Evolutionary conservation across 2,888 invertebrate species (phyloP).

Genomic region (Chloroclystis v-ata): DNA sequence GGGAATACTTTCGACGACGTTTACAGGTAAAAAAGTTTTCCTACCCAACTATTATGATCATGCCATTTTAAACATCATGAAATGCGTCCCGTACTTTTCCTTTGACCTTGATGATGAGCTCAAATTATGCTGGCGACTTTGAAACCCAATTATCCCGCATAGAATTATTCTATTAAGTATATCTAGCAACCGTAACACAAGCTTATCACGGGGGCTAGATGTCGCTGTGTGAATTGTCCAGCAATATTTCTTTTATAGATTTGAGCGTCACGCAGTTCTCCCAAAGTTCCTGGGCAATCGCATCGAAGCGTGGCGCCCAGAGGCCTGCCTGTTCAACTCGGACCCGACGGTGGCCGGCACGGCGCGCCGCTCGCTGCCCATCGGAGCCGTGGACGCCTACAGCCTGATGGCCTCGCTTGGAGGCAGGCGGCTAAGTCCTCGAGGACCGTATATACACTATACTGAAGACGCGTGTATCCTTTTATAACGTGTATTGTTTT

Average conservation of each 20-base stretch:
- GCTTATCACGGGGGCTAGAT: no score
- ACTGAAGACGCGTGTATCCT: conserved; percentile 98
- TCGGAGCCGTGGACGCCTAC: conserved; percentile 88
- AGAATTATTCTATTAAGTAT: no score
- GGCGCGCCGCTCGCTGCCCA: conserved; percentile 89
- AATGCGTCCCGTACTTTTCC: not conserved
- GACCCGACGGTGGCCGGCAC: conserved; percentile 92
- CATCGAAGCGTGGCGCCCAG: conserved; percentile 91
- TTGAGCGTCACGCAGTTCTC: conserved; percentile 95
- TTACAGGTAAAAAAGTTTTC: conserved; percentile 74
- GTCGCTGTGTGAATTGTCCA: no score
- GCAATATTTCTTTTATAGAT: conserved; percentile 69
- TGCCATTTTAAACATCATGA: no score
- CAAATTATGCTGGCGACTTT: no score
- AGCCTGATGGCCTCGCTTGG: conserved; percentile 93
- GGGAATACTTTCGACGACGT: conserved; percentile 97
- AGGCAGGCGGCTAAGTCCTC: conserved; percentile 86
- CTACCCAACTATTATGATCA: no score
- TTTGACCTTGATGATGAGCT: no score
- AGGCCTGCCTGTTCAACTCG: conserved; percentile 94
- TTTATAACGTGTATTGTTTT: conserved; percentile 30
- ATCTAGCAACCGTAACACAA: no score
- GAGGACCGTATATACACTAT: conserved; percentile 87
- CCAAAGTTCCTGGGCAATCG: conserved; percentile 93
- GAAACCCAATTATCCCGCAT: no score